Evolutionary conservation across 2,888 invertebrate species (phyloP), one percentile per base, ranked within the genome.

Genomic region (Rhopalosiphum nymphaeae): DNA sequence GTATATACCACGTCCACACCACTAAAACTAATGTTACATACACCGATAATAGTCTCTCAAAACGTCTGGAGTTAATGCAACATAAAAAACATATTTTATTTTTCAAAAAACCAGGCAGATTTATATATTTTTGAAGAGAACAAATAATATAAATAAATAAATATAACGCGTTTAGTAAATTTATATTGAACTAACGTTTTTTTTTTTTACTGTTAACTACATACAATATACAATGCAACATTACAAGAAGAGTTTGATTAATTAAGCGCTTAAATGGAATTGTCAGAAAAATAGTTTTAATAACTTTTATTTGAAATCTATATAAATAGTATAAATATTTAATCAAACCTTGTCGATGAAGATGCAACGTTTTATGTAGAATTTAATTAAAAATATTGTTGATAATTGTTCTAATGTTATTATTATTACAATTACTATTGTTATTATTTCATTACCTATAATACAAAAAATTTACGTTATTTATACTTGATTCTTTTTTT

Each of bases 401-500:
- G 36, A 36, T 36, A 21, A 36, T 78, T 78, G 16, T 21, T 78
- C 21, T n/a, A n/a, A 16, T n/a, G n/a, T 36, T 67, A n/a, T n/a
- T 67, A n/a, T n/a, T n/a, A 16, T 67, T 16, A 61, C 11, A 11
- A 61, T 29, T 61, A 61, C 3, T 29, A 7, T n/a, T n/a, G 13
- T n/a, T 67, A 25, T n/a, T 67, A 67, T 67, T n/a, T 36, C 7
- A 67, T 36, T 78, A 53, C 21, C 21, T 53, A 3, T 53, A 53
- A 53, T 53, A n/a, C 57, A 0, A 21, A 26, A 29, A 57, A 57
- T 46, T 46, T 9, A 46, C 44, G 57, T n/a, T 61, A 49, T 42
- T 91, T 91, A n/a, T 67, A 67, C 49, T 26, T 46, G 49, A 46
- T 61, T 92, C 87, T 86, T 16, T 57, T 26, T 57, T 57, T 26